Conservation (phyloP, 1,140 invertebrate genomes). For the Lysiphlebus fabarum region DNA sequence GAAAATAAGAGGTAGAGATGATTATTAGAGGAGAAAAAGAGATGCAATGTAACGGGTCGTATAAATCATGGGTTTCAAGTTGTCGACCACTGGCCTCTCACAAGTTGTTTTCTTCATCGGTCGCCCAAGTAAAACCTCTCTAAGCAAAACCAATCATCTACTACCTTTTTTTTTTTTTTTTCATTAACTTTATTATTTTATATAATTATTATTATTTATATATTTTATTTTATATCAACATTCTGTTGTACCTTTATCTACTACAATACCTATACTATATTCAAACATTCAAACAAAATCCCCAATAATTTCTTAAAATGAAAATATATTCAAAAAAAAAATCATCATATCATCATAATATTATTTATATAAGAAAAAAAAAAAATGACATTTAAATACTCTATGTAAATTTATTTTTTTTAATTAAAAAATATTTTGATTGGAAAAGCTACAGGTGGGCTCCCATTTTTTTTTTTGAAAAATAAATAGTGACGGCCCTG, state of each 20-base stretch:
- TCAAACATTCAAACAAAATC: too few species aligned
- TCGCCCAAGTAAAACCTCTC: neutral
- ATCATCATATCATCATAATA: neutral
- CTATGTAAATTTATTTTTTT: neutral
- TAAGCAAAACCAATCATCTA: too few species aligned
- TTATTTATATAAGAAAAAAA: neutral
- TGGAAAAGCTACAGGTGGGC: constrained; percentile 38
- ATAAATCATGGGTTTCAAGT: constrained; percentile 1
- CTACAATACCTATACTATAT: too few species aligned
- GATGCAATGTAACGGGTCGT: constrained; percentile 8
- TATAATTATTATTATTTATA: too few species aligned
- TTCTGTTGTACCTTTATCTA: too few species aligned
- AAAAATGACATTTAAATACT: neutral
- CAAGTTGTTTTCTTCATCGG: too few species aligned
- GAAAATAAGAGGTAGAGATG: too few species aligned
- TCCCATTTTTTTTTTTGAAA: constrained; percentile 2
- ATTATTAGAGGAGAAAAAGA: neutral
- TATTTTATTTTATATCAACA: too few species aligned
- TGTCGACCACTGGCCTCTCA: constrained; percentile 1
- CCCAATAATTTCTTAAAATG: too few species aligned
- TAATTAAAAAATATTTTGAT: neutral
- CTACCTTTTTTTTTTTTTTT: too few species aligned
- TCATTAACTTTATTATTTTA: too few species aligned
- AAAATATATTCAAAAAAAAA: neutral
- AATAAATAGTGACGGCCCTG: constrained; percentile 8